These are phyloP conservation scores for Leptodactylus fuscus DNA, from an alignment of 2,113 vertebrate species.

Conservation along the genomic window DNA sequence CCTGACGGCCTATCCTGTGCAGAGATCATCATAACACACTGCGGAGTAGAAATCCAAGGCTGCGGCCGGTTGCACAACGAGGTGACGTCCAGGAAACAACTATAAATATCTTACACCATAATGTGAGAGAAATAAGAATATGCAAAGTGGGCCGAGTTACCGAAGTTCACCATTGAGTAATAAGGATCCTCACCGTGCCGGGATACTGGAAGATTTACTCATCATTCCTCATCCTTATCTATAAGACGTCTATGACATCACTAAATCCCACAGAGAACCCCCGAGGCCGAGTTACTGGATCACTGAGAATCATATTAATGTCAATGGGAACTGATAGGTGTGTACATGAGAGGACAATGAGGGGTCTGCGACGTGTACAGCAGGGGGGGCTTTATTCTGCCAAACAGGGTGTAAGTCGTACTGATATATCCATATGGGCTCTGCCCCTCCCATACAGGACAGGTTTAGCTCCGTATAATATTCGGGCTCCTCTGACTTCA, in stretches of 20 bases:
- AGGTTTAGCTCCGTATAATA: too few relatives aligned
- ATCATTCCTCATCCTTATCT: not conserved
- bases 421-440: too few relatives aligned
- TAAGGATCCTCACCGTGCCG: not conserved
- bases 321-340: too few relatives aligned
- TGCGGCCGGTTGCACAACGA: not conserved
- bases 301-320: not conserved
- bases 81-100: not conserved
- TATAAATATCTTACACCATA: conserved; percentile 7
- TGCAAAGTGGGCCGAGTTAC: not conserved
- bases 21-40: too few relatives aligned
- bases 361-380: too few relatives aligned
- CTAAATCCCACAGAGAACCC: not conserved
- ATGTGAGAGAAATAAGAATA: not conserved
- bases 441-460: too few relatives aligned
- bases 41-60: not conserved
- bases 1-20: too few relatives aligned
- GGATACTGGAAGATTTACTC: conserved; percentile 4
- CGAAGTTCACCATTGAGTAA: not conserved
- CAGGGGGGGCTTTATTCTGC: too few relatives aligned
- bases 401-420: too few relatives aligned
- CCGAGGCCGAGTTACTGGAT: not conserved
- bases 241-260: not conserved
- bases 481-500: too few relatives aligned
- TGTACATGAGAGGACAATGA: too few relatives aligned